Base-by-base conservation (phyloP, 1,140 invertebrate species). In the Orchestia grillus region DNA sequence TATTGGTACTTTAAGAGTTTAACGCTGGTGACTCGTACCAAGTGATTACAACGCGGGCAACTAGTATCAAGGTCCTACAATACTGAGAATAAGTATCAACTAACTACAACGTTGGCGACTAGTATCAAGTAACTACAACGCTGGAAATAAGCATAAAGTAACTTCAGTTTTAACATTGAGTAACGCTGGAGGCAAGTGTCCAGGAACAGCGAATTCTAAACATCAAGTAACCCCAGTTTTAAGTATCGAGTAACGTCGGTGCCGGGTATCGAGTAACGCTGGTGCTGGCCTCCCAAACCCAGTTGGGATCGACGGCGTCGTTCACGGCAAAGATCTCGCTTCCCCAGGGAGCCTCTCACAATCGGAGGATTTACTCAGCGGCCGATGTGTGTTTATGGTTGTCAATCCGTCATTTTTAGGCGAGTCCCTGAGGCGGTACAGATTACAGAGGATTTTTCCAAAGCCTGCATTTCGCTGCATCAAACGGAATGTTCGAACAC, bases 321-420 rank as follows among this genome's bases (percentile, higher is more conserved):
- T 77, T 36, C 88, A 42, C 45, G 47, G 47, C 8, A 44, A 47
- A 45, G 92, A 94, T 94, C 23, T 11, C 36, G 0, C 6, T 45
- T 40, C 92, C 92, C 92, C 44, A 44, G 92, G 92, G 47, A 0
- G 44, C 92, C 47, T 40, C 47, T 19, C 6, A 6, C 92, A 47
- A 94, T 94, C 43, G 43, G 1, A 44, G 92, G 92, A 94, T 94
- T 94, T 47, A 36, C 92, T 94, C 4, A 6, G 44, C 44, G 40
- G 92, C 44, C 92, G 92, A 45, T 94, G 92, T 94, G 44, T 94
- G 92, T 94, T 94, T 94, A 45, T 94, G 92, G 43, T 94, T 94
- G 92, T 94, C 92, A 94, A 94, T 94, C 92, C 92, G 92, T 94
- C 92, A 94, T 94, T 94, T 94, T 94, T 94, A 94, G 92, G 92